Percentiles rank a stretch among this genome's conserved stretches.
Conservation (phyloP, 2,888 invertebrate species). For the Sphecodes monilicornis region DNA sequence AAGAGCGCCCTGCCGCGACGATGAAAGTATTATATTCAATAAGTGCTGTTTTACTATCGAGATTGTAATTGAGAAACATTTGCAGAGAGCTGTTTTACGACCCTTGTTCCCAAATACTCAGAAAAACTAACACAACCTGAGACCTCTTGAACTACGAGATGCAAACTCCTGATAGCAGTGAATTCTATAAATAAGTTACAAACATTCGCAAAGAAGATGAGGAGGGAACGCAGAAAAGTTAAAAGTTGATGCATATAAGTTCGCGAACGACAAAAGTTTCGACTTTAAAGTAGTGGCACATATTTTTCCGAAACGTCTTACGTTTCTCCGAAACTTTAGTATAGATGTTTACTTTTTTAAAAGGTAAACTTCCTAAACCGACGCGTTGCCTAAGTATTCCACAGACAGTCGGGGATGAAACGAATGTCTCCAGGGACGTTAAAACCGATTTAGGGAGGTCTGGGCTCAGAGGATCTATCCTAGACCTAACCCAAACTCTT, state of each 20-base stretch:
- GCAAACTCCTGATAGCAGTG: background rate
- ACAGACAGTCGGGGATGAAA: background rate
- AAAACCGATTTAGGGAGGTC: constrained; percentile 1
- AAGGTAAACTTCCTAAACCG: background rate
- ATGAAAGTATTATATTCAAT: background rate
- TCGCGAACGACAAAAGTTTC: constrained; percentile 6
- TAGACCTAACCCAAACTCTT: constrained; percentile 1
- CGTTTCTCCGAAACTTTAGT: background rate
- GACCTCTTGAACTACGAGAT: background rate
- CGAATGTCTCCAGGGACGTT: background rate
- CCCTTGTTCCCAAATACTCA: background rate
- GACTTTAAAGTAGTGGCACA: background rate
- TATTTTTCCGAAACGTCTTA: background rate
- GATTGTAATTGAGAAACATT: background rate
- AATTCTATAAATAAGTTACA: background rate
- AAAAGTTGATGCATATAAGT: background rate
- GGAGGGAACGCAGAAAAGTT: background rate
- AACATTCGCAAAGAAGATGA: background rate
- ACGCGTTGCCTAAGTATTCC: constrained; percentile 9
- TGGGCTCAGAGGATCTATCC: background rate
- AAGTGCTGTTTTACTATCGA: background rate
- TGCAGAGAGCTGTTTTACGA: background rate
- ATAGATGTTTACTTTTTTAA: background rate
- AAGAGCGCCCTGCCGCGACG: background rate
- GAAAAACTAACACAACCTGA: background rate